Evolutionary conservation across 2,888 invertebrate species (phyloP).

Genomic region (Scaptodrosophila latifasciaeformis): DNA sequence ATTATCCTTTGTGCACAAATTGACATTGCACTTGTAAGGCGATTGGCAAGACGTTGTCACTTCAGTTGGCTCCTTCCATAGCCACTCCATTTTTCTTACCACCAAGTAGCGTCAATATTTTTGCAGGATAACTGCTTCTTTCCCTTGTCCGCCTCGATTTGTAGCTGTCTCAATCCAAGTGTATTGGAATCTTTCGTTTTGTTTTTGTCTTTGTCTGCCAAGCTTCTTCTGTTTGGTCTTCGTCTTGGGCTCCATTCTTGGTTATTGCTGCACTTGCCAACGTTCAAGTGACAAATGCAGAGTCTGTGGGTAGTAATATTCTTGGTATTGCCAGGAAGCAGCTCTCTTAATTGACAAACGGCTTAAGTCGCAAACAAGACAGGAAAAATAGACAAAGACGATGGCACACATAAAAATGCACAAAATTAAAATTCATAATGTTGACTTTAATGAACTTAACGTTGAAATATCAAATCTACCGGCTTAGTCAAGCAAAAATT

Average conservation of each 20-base stretch:
- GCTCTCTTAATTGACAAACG: constrained; percentile 25
- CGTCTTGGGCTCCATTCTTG: constrained; percentile 16
- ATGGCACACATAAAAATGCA: constrained; percentile 30
- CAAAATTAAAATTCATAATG: constrained; percentile 60
- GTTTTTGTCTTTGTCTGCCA: constrained; percentile 30
- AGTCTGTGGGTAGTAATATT: constrained; percentile 7
- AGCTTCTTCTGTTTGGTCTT: too few species aligned
- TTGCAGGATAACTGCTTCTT: constrained; percentile 11
- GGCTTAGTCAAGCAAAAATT: constrained; percentile 42
- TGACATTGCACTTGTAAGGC: constrained; percentile 66
- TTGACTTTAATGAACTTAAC: constrained; percentile 51
- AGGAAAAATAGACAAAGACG: constrained; percentile 7
- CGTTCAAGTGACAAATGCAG: constrained; percentile 24
- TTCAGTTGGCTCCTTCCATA: too few species aligned
- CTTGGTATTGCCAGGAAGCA: constrained; percentile 13
- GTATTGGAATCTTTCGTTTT: constrained; percentile 21
- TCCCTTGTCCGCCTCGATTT: neutral
- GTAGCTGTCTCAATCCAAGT: neutral
- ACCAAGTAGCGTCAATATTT: neutral
- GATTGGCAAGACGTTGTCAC: constrained; percentile 48
- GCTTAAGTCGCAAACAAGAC: too few species aligned
- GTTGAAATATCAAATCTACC: constrained; percentile 49
- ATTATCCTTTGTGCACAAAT: constrained; percentile 67
- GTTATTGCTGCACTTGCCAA: constrained; percentile 21
- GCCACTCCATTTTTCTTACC: neutral